Base-by-base conservation (phyloP, 2,797 vertebrate genomes). In the Luscinia megarhynchos region DNA sequence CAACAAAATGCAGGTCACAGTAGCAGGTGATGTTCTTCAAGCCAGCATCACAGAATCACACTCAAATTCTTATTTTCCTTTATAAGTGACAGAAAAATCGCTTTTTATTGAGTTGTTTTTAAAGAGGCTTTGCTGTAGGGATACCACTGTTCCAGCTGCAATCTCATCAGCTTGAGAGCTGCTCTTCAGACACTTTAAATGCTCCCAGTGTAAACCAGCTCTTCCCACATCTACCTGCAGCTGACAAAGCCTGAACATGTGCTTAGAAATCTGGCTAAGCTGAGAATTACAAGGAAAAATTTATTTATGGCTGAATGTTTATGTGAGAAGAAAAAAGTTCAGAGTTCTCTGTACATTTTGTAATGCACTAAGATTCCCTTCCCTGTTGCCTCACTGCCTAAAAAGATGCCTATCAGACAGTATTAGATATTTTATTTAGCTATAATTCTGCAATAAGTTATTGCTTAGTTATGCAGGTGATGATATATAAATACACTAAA, bases 381-480 rank as follows among this genome's bases (percentile, higher is more conserved):
- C 34, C 34, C 34, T 62, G 10, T 36, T 55, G 18, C 54, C 23
- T 70, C 24, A 8, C 32, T 75, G 41, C 15, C n/a, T 59, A 9
- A 57, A 59, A 66, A 41, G 2, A 4, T 24, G 6, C 17, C 41
- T 27, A 4, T 32, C 29, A 50, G n/a, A 38, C 77, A 83, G n/a
- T 29, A 80, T 13, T 32, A 54, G 27, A 13, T 41, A 63, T 94
- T 96, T 89, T 89, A 88, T 91, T 96, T 90, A 91, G 83, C 75
- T 96, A 55, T 94, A 93, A 94, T 97, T 97, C 94, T 94, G 83
- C 30, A 75, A 74, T 93, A 94, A 96, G 83, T 96, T 92, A 93
- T 93, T 75, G 74, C 92, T 97, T 97, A 96, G 97, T 96, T 95
- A 91, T 94, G 96, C 91, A 97, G 94, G 94, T 97, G 97, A 97